These are phyloP conservation scores for Neopelma chrysocephalum DNA, from an alignment of 2,797 vertebrate species.

Conservation along the genomic window DNA sequence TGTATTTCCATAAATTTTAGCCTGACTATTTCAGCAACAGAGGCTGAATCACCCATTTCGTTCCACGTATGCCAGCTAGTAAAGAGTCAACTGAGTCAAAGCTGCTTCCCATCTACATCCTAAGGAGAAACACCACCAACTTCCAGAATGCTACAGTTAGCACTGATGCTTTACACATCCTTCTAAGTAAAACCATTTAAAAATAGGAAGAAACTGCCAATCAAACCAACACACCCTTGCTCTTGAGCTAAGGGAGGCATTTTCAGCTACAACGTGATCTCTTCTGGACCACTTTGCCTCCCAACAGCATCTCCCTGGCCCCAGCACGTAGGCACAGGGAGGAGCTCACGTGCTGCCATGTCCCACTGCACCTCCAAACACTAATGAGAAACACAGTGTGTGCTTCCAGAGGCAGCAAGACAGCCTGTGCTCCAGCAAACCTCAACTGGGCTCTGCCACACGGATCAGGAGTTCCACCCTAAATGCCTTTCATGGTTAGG, in stretches of 20 bases:
- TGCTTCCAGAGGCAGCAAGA: neutral
- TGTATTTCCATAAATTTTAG: constrained; percentile 16
- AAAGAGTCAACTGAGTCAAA: constrained; percentile 47
- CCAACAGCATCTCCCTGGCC: neutral
- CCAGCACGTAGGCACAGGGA: neutral
- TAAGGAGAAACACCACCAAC: neutral
- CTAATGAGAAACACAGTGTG: neutral
- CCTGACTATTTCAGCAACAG: constrained; percentile 33
- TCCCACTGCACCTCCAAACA: neutral
- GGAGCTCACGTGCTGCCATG: neutral
- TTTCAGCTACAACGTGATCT: neutral
- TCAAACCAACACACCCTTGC: neutral
- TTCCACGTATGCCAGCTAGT: neutral
- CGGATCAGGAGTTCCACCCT: neutral
- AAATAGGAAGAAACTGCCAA: neutral
- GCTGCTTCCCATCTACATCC: constrained; percentile 33
- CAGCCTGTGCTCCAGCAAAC: neutral
- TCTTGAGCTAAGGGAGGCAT: neutral
- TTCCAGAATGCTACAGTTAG: neutral
- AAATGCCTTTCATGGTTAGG: neutral
- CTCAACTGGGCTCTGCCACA: neutral
- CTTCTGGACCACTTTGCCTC: neutral
- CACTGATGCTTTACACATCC: neutral
- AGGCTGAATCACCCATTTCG: constrained; percentile 23
- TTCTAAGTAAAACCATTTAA: neutral